A percentile compares a stretch with the other conserved stretches of the same genome.
Conservation (phyloP, 37 sponge, comb jelly and placozoan species). For the Aplysina aerophoba region DNA sequence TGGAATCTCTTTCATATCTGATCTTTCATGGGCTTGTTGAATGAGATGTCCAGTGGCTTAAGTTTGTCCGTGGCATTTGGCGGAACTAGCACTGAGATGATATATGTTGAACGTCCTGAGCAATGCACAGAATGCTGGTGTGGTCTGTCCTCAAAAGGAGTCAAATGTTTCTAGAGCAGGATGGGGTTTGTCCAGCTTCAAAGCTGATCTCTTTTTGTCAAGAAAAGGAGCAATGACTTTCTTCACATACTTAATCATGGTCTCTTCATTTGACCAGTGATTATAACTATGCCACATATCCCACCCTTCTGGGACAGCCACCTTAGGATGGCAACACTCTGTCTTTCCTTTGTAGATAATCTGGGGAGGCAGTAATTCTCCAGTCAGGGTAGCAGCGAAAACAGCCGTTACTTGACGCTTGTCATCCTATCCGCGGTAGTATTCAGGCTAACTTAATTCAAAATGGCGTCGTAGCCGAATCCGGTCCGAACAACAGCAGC, state of each 20-base stretch:
- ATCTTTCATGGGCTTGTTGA: slow-evolving; percentile 59
- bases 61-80: slow-evolving; percentile 52
- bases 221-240: slow-evolving; percentile 60
- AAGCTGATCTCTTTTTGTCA: slow-evolving; percentile 5
- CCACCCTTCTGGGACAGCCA: slow-evolving; percentile 45
- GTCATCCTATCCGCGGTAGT: too few relatives aligned
- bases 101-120: slow-evolving; percentile 16
- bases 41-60: slow-evolving; percentile 54
- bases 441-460: too few relatives aligned
- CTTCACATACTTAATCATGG: slow-evolving; percentile 46
- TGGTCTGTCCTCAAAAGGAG: slow-evolving; percentile 47
- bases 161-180: slow-evolving; percentile 51
- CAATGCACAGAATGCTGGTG: background rate
- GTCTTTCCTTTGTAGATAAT: slow-evolving; percentile 57
- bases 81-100: slow-evolving; percentile 39
- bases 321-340: slow-evolving; percentile 32
- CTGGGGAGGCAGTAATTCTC: slow-evolving; percentile 52
- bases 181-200: slow-evolving; percentile 22
- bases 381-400: slow-evolving; percentile 37
- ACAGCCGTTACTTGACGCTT: slow-evolving; percentile 63
- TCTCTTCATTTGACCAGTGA: slow-evolving; percentile 70
- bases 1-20: slow-evolving; percentile 37
- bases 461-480: too few relatives aligned
- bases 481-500: too few relatives aligned
- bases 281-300: slow-evolving; percentile 49